Evolutionary conservation across 2,113 vertebrate genomes (phyloP), one percentile per base, ranked within the genome.

Genomic region (Xiphias gladius): DNA sequence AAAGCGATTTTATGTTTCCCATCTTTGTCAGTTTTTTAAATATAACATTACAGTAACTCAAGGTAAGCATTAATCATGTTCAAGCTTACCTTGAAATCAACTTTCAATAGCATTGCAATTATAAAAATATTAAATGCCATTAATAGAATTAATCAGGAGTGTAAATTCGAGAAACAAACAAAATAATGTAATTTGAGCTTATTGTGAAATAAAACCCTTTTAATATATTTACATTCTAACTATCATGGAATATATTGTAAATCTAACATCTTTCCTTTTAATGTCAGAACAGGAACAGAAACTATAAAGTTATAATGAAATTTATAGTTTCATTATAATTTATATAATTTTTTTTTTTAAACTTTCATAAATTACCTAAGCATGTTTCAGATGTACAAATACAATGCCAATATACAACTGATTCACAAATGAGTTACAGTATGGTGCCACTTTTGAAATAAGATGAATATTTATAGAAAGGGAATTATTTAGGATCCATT

Each of bases 101-200:
- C 72, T 52, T 19, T 30, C 20, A 83, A 30, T 58, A 32, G 30
- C 22, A 64, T 26, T 79, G 26, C 59, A 75, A n/a, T 46, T 65
- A 30, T 35, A 19, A 52, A 55, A 41, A 30, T 24, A 64, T 13
- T 48, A 46, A 35, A 30, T 54, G 3, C 10, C 3, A 59, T 77
- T 73, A 66, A 52, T 28, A 16, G 66, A 70, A 63, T 50, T 58
- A 81, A 69, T 73, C 8, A 82, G 14, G 37, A 48, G 4, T 43
- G 8, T 41, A 62, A n/a, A n/a, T n/a, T n/a, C n/a, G n/a, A n/a
- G n/a, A n/a, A n/a, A 82, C 68, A 24, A 37, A 67, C 14, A 66
- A 65, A 65, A 65, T 48, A 41, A 65, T 26, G 50, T 35, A 46
- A 30, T 39, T 52, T 76, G 5, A 61, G 9, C 22, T 72, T 26